phyloP scores from a whole-genome alignment of 2,113 vertebrate genomes.

The Ctenomys sociabilis region DNA sequence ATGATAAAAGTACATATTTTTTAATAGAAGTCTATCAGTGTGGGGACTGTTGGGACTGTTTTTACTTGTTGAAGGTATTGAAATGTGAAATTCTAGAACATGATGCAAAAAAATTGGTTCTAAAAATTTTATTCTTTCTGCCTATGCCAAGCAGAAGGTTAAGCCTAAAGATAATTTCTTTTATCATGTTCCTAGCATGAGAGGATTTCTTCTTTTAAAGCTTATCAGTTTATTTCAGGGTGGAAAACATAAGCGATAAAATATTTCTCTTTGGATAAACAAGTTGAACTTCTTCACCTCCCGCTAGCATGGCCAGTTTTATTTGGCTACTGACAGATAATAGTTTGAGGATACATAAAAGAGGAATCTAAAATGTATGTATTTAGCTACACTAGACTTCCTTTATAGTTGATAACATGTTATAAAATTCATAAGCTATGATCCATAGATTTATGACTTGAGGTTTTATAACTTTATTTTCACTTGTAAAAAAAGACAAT shows the following conservation, averaged over 20 bases:
- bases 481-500: constrained; percentile 64
- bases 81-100: background rate
- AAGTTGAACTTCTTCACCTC: constrained; percentile 73
- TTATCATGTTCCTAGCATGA: constrained; percentile 65
- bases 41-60: background rate
- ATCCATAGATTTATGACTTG: constrained; percentile 60
- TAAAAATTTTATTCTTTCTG: constrained; percentile 41
- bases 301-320: constrained; percentile 59
- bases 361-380: constrained; percentile 8
- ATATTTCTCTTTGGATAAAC: constrained; percentile 69
- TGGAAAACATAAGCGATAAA: constrained; percentile 68
- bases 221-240: constrained; percentile 65
- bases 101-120: constrained; percentile 11
- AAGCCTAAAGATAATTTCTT: constrained; percentile 58
- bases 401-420: constrained; percentile 70
- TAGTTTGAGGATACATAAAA: constrained; percentile 51
- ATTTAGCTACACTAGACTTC: constrained; percentile 58
- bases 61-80: background rate
- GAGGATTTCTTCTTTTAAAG: constrained; percentile 64
- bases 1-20: background rate
- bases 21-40: background rate
- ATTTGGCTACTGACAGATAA: constrained; percentile 64
- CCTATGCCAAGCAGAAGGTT: constrained; percentile 40
- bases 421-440: constrained; percentile 60
- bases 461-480: constrained; percentile 64